Base-by-base conservation (phyloP, 2,797 vertebrate genomes). In the Cephalopachus bancanus region DNA sequence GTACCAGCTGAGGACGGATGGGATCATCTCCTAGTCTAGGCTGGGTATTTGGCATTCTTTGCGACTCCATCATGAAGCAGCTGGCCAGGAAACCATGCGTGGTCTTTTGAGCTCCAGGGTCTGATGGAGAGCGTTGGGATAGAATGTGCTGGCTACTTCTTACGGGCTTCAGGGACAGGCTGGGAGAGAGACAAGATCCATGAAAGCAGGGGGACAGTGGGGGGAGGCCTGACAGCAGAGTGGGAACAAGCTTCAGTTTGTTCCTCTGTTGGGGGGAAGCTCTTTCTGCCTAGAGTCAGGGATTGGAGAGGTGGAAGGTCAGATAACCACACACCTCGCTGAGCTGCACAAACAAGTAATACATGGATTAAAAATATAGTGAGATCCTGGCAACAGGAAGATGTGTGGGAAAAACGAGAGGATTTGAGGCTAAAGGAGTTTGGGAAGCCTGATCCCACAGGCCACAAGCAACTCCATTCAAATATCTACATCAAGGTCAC, bases 201-300 rank as follows among this genome's bases (percentile, higher is more conserved):
- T 3, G 65, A 55, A 76, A 19, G 51, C 0, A 0, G 22, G 4
- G 75, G 69, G n/a, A 37, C 0, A 7, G 67, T 10, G 8, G 67
- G 9, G n/a, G 17, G 67, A n/a, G 28, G 33, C 64, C 80, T 72
- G 33, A 22, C 4, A 2, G 33, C 55, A 3, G 14, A n/a, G 53
- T 7, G 4, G 83, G 55, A 37, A 55, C 9, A 49, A 15, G 59
- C 57, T 60, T 33, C 75, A 0, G 0, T 30, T 30, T 83, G 37
- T 16, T 26, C 55, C 60, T 67, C 33, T 2, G 6, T 81, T 69
- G 37, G 51, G 84, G n/a, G 26, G 83, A 69, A 71, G 78, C 75
- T 10, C 55, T 11, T 55, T 83, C 78, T n/a, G 30, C 51, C 62
- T 16, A 3, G 2, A 33, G 22, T 51, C 49, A 22, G 72, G 53